A percentile compares a stretch with the other conserved stretches of the same genome.
These are phyloP conservation scores for Andrena cerasifolii DNA, from an alignment of 1,140 invertebrate species.

Conservation along the genomic window DNA sequence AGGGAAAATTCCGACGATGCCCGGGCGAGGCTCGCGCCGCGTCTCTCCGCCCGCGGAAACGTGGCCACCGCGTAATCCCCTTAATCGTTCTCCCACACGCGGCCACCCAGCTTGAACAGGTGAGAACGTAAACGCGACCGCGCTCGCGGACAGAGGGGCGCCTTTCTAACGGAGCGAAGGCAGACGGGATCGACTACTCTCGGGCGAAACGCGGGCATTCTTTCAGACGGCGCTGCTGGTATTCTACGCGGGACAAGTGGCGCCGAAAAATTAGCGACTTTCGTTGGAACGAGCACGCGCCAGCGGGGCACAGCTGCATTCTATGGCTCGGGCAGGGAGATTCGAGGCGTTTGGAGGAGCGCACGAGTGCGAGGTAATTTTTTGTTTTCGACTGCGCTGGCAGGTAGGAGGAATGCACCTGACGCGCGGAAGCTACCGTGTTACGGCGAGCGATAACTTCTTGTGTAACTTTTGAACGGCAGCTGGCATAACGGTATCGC, in stretches of 20 bases:
- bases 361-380: neutral
- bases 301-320: neutral
- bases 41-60: neutral
- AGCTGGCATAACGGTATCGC: constrained; percentile 48
- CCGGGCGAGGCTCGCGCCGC: neutral
- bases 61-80: constrained; percentile 26
- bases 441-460: constrained; percentile 39
- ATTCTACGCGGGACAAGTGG: neutral
- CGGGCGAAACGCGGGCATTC: constrained; percentile 46
- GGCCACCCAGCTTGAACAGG: neutral
- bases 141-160: neutral
- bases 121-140: neutral
- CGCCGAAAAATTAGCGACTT: constrained; percentile 44
- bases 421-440: constrained; percentile 19
- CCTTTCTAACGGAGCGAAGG: constrained; percentile 28
- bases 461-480: constrained; percentile 49
- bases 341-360: neutral
- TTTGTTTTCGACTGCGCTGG: constrained; percentile 4
- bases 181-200: constrained; percentile 18
- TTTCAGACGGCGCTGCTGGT: constrained; percentile 19
- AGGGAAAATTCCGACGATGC: neutral
- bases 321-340: neutral
- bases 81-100: constrained; percentile 28
- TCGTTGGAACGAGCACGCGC: constrained; percentile 21
- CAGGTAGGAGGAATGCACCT: constrained; percentile 5